These are phyloP conservation scores for Cuniculus paca DNA, from an alignment of 2,797 vertebrate species.

Conservation along the genomic window DNA sequence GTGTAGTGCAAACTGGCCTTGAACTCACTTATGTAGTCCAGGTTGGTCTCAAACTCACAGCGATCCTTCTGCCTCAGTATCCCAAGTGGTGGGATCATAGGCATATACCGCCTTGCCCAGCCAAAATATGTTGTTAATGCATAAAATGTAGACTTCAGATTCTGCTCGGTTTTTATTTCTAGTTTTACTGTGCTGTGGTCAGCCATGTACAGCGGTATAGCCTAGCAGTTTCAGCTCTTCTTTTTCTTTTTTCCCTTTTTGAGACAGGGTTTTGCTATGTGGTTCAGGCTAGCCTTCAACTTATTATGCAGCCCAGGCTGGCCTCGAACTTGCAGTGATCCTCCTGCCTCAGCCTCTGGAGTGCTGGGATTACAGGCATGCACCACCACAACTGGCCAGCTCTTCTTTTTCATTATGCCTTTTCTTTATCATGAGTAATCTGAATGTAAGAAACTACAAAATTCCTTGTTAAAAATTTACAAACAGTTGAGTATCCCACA, in stretches of 20 bases:
- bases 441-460: constrained; percentile 83
- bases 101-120: too few relatives aligned
- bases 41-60: neutral
- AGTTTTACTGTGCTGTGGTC: constrained; percentile 7
- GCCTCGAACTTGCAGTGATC: too few relatives aligned
- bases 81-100: neutral
- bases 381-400: constrained; percentile 85
- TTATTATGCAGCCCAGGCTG: too few relatives aligned
- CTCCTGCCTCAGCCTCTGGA: too few relatives aligned
- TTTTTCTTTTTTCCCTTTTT: constrained; percentile 93
- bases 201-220: constrained; percentile 90
- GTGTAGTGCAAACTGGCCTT: neutral
- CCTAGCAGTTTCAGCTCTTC: constrained; percentile 97
- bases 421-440: constrained; percentile 96
- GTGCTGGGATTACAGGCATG: too few relatives aligned
- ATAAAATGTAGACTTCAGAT: neutral
- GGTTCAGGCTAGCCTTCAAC: too few relatives aligned
- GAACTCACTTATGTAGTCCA: neutral
- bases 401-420: constrained; percentile 97
- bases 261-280: too few relatives aligned
- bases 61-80: neutral
- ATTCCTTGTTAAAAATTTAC: constrained; percentile 47
- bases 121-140: neutral
- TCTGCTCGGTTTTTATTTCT: neutral
- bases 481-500: neutral